A percentile compares a stretch with the other conserved stretches of the same genome.
Evolutionary conservation across 2,113 vertebrate species (phyloP).

Genomic region (Spilogale gracilis): DNA sequence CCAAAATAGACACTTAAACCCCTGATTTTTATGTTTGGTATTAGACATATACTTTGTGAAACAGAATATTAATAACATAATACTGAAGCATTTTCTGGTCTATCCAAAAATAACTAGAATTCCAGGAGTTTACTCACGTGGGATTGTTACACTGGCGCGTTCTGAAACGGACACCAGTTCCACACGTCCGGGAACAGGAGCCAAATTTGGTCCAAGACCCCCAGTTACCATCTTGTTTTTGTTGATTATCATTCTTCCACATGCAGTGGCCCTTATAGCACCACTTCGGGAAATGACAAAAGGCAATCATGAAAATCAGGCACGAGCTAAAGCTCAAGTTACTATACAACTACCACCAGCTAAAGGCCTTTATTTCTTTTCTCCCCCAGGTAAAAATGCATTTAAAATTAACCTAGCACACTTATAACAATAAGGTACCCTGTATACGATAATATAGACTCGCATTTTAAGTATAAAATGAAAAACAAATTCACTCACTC

Average conservation of each 20-base stretch:
- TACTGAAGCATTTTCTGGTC: background rate
- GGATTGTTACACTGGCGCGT: slow-evolving; percentile 98
- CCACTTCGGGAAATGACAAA: slow-evolving; percentile 89
- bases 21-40: background rate
- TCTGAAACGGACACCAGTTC: slow-evolving; percentile 95
- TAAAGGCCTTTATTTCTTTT: background rate
- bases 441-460: background rate
- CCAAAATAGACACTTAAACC: background rate
- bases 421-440: background rate
- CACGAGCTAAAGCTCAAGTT: background rate
- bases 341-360: background rate
- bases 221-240: slow-evolving; percentile 97
- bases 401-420: slow-evolving; percentile 1
- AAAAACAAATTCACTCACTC: background rate
- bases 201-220: slow-evolving; percentile 96
- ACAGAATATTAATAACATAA: background rate
- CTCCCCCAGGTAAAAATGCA: background rate
- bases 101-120: background rate
- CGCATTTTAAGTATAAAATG: background rate
- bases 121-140: slow-evolving; percentile 86
- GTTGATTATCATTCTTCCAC: slow-evolving; percentile 97
- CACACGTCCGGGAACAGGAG: slow-evolving; percentile 96
- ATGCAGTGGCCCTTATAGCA: slow-evolving; percentile 99
- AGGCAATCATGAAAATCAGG: background rate
- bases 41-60: background rate